phyloP scores from a whole-genome alignment of 2,797 vertebrate genomes.

The Xyrichtys novacula region DNA sequence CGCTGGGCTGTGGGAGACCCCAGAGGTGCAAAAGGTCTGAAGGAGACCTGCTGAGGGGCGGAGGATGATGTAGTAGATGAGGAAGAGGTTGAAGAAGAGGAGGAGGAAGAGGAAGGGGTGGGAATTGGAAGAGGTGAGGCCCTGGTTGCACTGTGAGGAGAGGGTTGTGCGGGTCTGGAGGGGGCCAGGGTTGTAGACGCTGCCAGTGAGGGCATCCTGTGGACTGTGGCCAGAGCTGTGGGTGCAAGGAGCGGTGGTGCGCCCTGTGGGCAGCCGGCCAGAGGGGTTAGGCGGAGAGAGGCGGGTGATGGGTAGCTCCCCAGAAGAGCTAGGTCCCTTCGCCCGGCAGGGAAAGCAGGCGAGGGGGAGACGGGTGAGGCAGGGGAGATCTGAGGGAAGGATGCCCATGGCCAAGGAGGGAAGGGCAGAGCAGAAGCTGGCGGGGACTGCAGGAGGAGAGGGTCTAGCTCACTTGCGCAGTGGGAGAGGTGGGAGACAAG shows the following conservation, averaged over 20 bases:
- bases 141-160: slow-evolving; percentile 81
- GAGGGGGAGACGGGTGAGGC: slow-evolving; percentile 76
- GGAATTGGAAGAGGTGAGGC: slow-evolving; percentile 66
- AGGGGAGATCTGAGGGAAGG: slow-evolving; percentile 84
- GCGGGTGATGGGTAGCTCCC: slow-evolving; percentile 83
- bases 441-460: slow-evolving; percentile 82
- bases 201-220: slow-evolving; percentile 75
- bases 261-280: slow-evolving; percentile 79
- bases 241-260: slow-evolving; percentile 77
- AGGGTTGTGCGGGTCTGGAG: slow-evolving; percentile 77
- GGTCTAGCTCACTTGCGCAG: slow-evolving; percentile 92
- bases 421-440: slow-evolving; percentile 85
- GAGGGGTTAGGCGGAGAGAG: slow-evolving; percentile 80
- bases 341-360: slow-evolving; percentile 69
- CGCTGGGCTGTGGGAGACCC: slow-evolving; percentile 77
- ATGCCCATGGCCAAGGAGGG: slow-evolving; percentile 90
- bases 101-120: slow-evolving; percentile 71
- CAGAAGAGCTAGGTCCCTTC: slow-evolving; percentile 85
- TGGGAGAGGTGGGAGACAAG: slow-evolving; percentile 95
- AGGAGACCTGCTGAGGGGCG: slow-evolving; percentile 78
- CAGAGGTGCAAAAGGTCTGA: slow-evolving; percentile 83
- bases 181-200: slow-evolving; percentile 54
- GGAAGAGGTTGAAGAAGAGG: slow-evolving; percentile 64
- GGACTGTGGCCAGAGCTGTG: slow-evolving; percentile 77
- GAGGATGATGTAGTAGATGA: slow-evolving; percentile 73